phyloP scores from a whole-genome alignment of 2,888 invertebrate genomes.

The Oxytorus armatus region DNA sequence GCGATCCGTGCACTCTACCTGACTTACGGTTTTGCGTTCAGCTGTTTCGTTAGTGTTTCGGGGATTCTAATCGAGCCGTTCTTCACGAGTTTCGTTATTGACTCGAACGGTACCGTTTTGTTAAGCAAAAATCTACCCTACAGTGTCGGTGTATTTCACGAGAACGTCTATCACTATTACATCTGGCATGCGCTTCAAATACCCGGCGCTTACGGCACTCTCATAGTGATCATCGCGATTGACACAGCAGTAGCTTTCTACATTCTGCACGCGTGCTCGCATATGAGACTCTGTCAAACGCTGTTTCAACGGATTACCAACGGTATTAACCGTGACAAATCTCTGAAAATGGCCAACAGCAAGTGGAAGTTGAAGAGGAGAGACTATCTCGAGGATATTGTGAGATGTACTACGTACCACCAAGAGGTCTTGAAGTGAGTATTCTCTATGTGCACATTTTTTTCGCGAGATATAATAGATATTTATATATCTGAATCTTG shows the following conservation, averaged over 20 bases:
- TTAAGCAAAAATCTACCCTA: slow-evolving; percentile 59
- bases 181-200: slow-evolving; percentile 59
- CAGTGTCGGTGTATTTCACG: slow-evolving; percentile 53
- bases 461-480: no score
- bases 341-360: no score
- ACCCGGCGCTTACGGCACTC: slow-evolving; percentile 30
- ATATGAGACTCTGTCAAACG: slow-evolving; percentile 49
- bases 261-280: slow-evolving; percentile 59
- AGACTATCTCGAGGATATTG: slow-evolving; percentile 23
- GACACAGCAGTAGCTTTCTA: slow-evolving; percentile 58
- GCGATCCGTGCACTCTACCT: slow-evolving; percentile 49
- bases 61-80: slow-evolving; percentile 47
- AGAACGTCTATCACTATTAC: slow-evolving; percentile 30
- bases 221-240: slow-evolving; percentile 51
- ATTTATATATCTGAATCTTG: background rate
- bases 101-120: slow-evolving; percentile 53
- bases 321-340: background rate
- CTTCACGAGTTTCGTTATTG: slow-evolving; percentile 17
- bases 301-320: slow-evolving; percentile 10
- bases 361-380: no score
- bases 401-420: slow-evolving; percentile 62
- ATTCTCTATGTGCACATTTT: no score
- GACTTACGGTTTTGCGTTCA: slow-evolving; percentile 64
- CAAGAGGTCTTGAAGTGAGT: slow-evolving; percentile 68
- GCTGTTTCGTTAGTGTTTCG: slow-evolving; percentile 56